Evolutionary conservation across 2,113 vertebrate species (phyloP), one percentile per base, ranked within the genome.

Genomic region (Vicugna pacos): DNA sequence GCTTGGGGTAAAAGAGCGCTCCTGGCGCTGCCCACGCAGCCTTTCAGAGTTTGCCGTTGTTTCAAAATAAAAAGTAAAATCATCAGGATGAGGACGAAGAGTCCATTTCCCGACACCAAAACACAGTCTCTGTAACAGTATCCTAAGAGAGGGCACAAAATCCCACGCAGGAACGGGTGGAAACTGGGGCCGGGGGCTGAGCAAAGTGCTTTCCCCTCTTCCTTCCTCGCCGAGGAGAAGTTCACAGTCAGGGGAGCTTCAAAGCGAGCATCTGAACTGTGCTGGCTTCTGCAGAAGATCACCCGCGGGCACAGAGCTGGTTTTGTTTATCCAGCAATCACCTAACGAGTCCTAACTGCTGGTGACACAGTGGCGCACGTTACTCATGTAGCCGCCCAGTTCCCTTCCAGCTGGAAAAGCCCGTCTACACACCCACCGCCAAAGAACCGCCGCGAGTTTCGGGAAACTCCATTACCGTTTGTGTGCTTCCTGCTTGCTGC

Each of bases 401-500:
- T 81, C n/a, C 52, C 32, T 62, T 89, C 62, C 50, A 82, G 54
- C 65, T 28, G 46, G 35, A 93, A 83, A 90, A 83, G 83, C 15
- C 60, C 35, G 38, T 4, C 79, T 24, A 15, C 7, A 56, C 13
- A 76, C 14, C 24, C n/a, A 82, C 2, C 46, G 20, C 16, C 52
- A 42, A 81, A 93, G 42, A 73, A 83, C 11, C 58, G 48, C 10
- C 80, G 30, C 85, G 92, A 81, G 80, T 56, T 81, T 52, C 82
- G 1, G 11, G 96, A 89, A 69, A 5, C 3, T 1, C 0, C 17
- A 5, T 91, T 98, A 99, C 99, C 99, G 98, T 98, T 99, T 99
- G 97, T 99, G 99, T 67, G 99, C 99, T 98, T 99, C 99, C 97
- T 99, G 99, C 86, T 99, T 99, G 98, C 99, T 99, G 97, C 99